A percentile compares a stretch with the other conserved stretches of the same genome.
These are phyloP conservation scores for Mya arenaria DNA, from an alignment of 1,140 invertebrate genomes.

Conservation along the genomic window DNA sequence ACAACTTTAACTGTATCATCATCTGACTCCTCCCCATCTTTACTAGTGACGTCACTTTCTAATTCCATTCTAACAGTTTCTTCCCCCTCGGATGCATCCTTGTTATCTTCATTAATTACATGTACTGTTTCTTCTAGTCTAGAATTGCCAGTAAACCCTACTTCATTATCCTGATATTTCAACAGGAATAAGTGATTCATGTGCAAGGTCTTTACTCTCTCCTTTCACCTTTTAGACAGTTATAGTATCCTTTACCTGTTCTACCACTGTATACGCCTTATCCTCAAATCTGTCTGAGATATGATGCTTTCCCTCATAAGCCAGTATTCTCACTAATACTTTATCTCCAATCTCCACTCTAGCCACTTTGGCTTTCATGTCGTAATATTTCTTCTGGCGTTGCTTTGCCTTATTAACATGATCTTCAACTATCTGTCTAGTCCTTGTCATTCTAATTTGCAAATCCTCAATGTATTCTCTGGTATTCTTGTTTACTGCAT, in stretches of 20 bases:
- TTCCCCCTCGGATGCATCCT: too few species aligned
- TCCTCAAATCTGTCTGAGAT: constrained; percentile 40
- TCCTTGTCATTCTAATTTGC: constrained; percentile 5
- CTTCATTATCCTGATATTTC: too few species aligned
- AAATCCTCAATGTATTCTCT: constrained; percentile 41
- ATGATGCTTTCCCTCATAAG: constrained; percentile 32
- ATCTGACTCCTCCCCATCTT: too few species aligned
- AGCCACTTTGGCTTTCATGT: constrained; percentile 30
- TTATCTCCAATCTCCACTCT: constrained; percentile 29
- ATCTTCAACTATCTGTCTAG: constrained; percentile 31
- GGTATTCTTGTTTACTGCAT: not conserved
- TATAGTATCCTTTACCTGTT: constrained; percentile 9
- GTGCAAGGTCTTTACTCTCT: constrained; percentile 27
- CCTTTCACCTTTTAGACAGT: constrained; percentile 36
- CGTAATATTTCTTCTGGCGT: constrained; percentile 31
- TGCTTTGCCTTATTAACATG: constrained; percentile 1
- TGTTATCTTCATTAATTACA: too few species aligned
- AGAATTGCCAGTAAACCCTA: too few species aligned
- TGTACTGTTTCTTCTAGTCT: too few species aligned
- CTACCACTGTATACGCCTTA: constrained; percentile 1
- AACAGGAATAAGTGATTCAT: constrained; percentile 46
- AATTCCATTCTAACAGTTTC: too few species aligned
- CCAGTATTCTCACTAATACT: constrained; percentile 38
- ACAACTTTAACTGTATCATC: too few species aligned
- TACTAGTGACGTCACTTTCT: too few species aligned